These are phyloP conservation scores for Procambarus clarkii DNA, from an alignment of 1,140 invertebrate genomes.

Conservation along the genomic window DNA sequence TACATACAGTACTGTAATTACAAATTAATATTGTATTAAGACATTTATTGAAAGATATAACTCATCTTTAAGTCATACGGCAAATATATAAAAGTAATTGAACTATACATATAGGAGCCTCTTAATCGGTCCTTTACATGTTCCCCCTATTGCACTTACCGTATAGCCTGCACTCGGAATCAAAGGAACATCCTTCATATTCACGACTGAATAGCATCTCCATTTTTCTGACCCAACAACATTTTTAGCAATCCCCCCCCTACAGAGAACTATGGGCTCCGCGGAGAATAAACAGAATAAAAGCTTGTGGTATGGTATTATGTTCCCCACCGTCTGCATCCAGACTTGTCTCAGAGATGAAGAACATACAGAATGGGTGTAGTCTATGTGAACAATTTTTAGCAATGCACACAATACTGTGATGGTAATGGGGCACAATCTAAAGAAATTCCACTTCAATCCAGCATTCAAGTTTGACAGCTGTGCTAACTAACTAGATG, in stretches of 20 bases:
- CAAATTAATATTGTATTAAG: too few relatives aligned
- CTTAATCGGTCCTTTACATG: too few relatives aligned
- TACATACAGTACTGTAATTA: too few relatives aligned
- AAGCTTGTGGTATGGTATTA: neutral
- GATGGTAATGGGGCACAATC: neutral
- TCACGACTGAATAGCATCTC: neutral
- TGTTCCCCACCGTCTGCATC: neutral
- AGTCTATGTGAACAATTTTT: neutral
- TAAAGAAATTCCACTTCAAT: neutral
- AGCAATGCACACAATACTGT: neutral
- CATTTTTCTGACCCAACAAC: neutral
- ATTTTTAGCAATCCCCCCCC: neutral
- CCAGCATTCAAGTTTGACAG: neutral
- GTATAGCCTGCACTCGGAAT: neutral
- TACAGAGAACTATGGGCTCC: neutral
- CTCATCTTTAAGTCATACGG: too few relatives aligned
- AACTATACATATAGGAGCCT: too few relatives aligned
- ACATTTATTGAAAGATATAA: too few relatives aligned
- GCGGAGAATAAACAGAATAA: neutral
- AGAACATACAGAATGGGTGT: neutral
- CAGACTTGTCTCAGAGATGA: neutral
- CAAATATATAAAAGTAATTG: too few relatives aligned
- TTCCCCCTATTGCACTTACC: neutral
- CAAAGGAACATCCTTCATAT: neutral
- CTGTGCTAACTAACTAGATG: neutral